Base-by-base conservation (phyloP, 2,888 invertebrate species). In the Chrysina gloriosa region DNA sequence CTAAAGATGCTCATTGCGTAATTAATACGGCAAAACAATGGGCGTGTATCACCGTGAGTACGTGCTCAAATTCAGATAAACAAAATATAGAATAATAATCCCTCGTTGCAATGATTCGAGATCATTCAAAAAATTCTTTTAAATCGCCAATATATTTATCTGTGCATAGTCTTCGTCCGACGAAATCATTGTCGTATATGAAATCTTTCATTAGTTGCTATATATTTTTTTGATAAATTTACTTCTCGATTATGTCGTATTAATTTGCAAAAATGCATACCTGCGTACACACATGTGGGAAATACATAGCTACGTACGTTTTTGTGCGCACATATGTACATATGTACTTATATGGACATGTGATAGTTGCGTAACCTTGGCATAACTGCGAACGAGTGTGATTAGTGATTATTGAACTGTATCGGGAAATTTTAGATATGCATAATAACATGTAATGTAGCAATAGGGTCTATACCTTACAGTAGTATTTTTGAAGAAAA, bases 341-440 rank as follows among this genome's bases (percentile, higher is more conserved):
- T 19, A 45, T 11, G 45, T 45, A 45, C 5, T 3, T 21, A 45
- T 5, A 21, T 45, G 45, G 9, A 25, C 3, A 21, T 48, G 48
- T 25, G 48, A 48, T 48, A 48, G 25, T 48, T 48, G 23, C 23
- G 25, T 11, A 25, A 25, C 48, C 48, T 48, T 48, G 48, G 25
- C 21, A 48, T 48, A 48, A 9, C 48, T 42, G 7, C 42, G 14
- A 42, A 16, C 7, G 16, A 16, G 16, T 7, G 2, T 16, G 42
- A 42, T 36, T 36, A 36, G n/a, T n/a, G 3, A 4, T 39, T 11
- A 39, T 39, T 14, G 11, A 39, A 39, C 2, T 11, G n/a, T 39
- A 39, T 39, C 14, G 7, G 19, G 6, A 42, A 42, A 42, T 16
- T 14, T 19, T 14, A 16, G 19, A 42, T 42, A 42, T 16, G 3